Conservation (phyloP, 2,888 invertebrate species). For the Oscheius myriophilus region DNA sequence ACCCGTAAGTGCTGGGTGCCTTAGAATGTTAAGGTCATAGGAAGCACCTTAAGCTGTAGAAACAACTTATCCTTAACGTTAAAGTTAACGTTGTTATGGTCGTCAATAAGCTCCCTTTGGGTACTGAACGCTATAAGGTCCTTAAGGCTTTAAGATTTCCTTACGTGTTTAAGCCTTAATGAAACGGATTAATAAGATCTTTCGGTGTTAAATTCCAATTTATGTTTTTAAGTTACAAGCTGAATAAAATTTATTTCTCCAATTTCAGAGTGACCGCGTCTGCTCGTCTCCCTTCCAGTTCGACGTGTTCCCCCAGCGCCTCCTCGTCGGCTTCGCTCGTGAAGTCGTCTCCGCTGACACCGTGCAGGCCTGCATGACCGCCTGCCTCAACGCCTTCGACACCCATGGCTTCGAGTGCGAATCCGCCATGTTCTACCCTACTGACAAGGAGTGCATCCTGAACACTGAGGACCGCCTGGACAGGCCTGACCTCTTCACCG, state of each 20-base stretch:
- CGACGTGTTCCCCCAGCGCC: constrained; percentile 68
- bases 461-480: constrained; percentile 70
- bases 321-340: constrained; percentile 70
- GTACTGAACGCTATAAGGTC: too few species aligned
- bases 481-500: constrained; percentile 69
- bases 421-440: constrained; percentile 70
- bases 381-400: constrained; percentile 68
- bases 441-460: constrained; percentile 70
- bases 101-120: too few species aligned
- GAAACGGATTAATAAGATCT: too few species aligned
- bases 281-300: constrained; percentile 70
- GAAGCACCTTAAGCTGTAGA: too few species aligned
- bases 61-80: too few species aligned
- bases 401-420: constrained; percentile 70
- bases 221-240: too few species aligned
- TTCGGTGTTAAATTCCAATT: too few species aligned
- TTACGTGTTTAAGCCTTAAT: too few species aligned
- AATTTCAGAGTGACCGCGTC: constrained; percentile 61
- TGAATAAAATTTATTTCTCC: background rate
- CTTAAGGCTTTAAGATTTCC: too few species aligned
- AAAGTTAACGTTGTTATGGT: too few species aligned
- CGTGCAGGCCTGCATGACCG: constrained; percentile 61
- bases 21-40: too few species aligned
- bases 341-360: constrained; percentile 68
- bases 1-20: too few species aligned